A percentile compares a stretch with the other conserved stretches of the same genome.
Conservation (phyloP, 2,888 invertebrate genomes). For the Lymantria monacha region DNA sequence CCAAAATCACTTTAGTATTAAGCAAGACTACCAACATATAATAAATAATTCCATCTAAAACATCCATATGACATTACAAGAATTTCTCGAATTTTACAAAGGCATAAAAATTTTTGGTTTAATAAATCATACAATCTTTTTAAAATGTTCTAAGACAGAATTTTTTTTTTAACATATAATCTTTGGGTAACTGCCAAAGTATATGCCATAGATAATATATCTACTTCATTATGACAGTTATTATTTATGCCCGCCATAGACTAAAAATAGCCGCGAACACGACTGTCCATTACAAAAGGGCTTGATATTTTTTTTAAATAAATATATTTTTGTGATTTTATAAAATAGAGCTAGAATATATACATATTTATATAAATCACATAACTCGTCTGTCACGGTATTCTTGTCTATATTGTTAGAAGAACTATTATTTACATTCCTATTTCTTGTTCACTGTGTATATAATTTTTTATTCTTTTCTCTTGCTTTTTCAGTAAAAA, state of each 20-base stretch:
- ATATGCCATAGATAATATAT: background rate
- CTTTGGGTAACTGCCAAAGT: constrained; percentile 18
- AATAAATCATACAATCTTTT: constrained; percentile 15
- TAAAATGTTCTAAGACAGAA: constrained; percentile 6
- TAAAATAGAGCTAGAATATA: too few relatives aligned
- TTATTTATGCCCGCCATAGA: constrained; percentile 1
- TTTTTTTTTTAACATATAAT: background rate
- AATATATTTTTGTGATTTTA: too few relatives aligned
- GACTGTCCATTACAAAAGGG: too few relatives aligned
- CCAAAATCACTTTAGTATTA: background rate
- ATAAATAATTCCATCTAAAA: constrained; percentile 19
- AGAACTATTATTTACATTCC: too few relatives aligned
- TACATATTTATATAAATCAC: too few relatives aligned
- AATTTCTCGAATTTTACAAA: constrained; percentile 6
- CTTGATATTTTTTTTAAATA: too few relatives aligned
- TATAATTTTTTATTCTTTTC: too few relatives aligned
- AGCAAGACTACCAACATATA: constrained; percentile 11
- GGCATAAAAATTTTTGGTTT: constrained; percentile 6
- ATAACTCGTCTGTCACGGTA: too few relatives aligned
- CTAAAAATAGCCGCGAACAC: background rate
- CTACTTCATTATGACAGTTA: background rate
- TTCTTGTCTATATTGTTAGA: too few relatives aligned
- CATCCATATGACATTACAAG: background rate
- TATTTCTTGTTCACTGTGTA: too few relatives aligned
- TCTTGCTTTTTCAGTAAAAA: too few relatives aligned